Base-by-base conservation (phyloP, 92 coral and sea anemone species). In the Porites divaricata region DNA sequence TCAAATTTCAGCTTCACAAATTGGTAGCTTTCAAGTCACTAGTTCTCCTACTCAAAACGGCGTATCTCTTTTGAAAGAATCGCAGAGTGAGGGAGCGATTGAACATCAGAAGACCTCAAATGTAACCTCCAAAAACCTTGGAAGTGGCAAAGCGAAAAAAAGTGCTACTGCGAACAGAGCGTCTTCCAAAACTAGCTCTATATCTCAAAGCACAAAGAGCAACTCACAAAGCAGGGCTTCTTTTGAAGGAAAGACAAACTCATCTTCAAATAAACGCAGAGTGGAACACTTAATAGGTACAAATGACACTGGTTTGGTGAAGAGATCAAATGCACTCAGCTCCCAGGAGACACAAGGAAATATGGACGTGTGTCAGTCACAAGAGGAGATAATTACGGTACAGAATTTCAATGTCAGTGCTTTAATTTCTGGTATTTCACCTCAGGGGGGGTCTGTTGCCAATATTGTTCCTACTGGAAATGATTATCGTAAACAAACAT, bases 291-390 rank as follows among this genome's bases (percentile, higher is more conserved):
- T 73, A 26, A 9, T 70, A 45, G 53, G 3, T 4, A 13, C 26
- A 48, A 62, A 9, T 25, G 64, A 41, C n/a, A 15, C 67, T 28
- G 66, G 75, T 8, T 19, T 72, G 49, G 66, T 68, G 53, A 84
- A 84, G 82, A 84, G 81, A 84, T 20, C 75, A 14, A 83, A 28
- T 22, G 26, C 71, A 25, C 62, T 71, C 63, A 50, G 17, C 51
- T 64, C 86, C 1, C 81, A 75, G 9, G 81, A 75, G 48, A 10
- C 82, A 10, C 74, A 24, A 49, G 25, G 70, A 54, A 85, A 85
- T 78, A 72, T 85, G 82, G 91, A 85, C 22, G 89, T 92, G 72
- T 89, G 98, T 81, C 95, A 94, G 28, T 65, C 84, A 21, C 95
- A 92, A 54, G 95, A 85, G 57, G 96, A 94, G 64, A 85, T 92